Base-by-base conservation (phyloP, 2,113 vertebrate species). In the human region DNA sequence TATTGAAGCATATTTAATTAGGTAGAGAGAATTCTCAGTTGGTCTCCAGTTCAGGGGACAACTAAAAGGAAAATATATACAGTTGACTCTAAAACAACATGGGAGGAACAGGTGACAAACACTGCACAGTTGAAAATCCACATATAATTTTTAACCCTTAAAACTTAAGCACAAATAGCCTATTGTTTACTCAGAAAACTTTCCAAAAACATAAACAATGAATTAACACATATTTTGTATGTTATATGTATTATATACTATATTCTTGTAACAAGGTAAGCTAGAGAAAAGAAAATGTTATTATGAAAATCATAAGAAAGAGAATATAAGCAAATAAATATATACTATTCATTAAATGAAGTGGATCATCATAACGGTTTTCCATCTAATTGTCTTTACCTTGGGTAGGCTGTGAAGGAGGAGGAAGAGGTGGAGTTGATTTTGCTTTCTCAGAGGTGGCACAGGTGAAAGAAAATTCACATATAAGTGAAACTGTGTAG, bases 1-100 rank as follows among this genome's bases (percentile, higher is more conserved):
- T 91, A 80, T 61, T 57, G 55, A 81, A 95, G 22, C n/a, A 84
- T 79, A 88, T 73, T 81, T 89, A 89, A 91, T 23, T 75, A 45
- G 38, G 70, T 27, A 85, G 52, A 57, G 66, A 80, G 10, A 86
- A 89, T 59, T 13, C 1, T 81, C n/a, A 76, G 2, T 45, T 95
- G 3, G 13, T 89, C 6, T 35, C 23, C 22, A 57, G 9, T 8
- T 89, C 48, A 14, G 2, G 11, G 38, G 7, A 82, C 27, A 76
- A 38, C 20, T 57, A 89, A 32, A 89, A 82, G 8, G 23, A n/a
- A 68, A 68, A 68, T 32, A 68, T n/a, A n/a, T n/a, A 35, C 32
- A 68, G 32, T 68, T 68, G 66, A 68, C 64, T 17, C 66, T 68
- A 35, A 68, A 35, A 68, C 66, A n/a, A n/a, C 32, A 35, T 35